A percentile compares a stretch with the other conserved stretches of the same genome.
phyloP scores from a whole-genome alignment of 2,888 invertebrate genomes.

The Ormyrus nitidulus region DNA sequence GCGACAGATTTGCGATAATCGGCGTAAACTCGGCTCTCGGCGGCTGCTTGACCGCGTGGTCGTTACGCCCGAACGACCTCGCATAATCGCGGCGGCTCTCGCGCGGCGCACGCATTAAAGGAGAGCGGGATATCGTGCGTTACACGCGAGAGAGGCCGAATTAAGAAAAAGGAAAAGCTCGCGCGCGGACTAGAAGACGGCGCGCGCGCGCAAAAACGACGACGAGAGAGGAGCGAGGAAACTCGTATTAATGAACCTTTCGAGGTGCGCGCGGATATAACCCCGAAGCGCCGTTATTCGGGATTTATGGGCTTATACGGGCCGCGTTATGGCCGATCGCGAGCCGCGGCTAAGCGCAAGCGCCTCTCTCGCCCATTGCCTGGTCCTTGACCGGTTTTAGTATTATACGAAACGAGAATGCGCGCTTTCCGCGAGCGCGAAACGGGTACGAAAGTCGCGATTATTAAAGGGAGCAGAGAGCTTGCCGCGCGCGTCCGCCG shows the following conservation, averaged over 20 bases:
- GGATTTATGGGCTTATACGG: conserved; percentile 66
- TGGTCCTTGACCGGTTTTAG: conserved; percentile 67
- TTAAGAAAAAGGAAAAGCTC: conserved; percentile 19
- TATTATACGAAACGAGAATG: conserved; percentile 35
- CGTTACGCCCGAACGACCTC: conserved; percentile 43
- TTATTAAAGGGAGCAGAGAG: conserved; percentile 12
- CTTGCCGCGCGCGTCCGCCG: too few relatives aligned
- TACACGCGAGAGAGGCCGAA: background rate
- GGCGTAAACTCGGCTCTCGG: conserved; percentile 34
- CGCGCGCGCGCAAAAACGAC: conserved; percentile 4
- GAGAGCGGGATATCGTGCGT: conserved; percentile 15
- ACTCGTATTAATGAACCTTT: conserved; percentile 47
- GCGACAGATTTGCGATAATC: conserved; percentile 52
- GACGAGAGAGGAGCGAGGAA: conserved; percentile 29
- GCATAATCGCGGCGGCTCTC: conserved; percentile 30
- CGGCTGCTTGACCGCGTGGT: conserved; percentile 35
- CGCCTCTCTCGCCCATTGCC: conserved; percentile 13
- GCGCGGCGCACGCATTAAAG: conserved; percentile 7
- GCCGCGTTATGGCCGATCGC: conserved; percentile 45
- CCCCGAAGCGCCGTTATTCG: conserved; percentile 63
- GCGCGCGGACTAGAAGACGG: too few relatives aligned
- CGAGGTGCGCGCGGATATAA: conserved; percentile 34
- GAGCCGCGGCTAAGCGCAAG: background rate
- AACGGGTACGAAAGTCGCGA: conserved; percentile 28
- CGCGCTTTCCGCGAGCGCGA: background rate